These are phyloP conservation scores for Hestina assimilis DNA, from an alignment of 1,140 invertebrate species.

Conservation along the genomic window DNA sequence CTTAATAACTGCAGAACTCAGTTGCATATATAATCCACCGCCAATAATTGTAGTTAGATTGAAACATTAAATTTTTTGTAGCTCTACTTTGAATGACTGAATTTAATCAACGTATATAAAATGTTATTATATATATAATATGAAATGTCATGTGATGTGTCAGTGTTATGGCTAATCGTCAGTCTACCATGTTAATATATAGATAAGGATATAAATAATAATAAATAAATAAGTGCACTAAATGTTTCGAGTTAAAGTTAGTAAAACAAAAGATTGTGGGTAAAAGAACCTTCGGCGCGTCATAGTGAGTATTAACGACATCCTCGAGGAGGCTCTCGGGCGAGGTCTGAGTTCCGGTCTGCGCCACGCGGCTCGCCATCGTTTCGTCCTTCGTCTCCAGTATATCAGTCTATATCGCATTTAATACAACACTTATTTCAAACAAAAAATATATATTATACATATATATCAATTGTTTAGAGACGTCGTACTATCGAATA, in stretches of 20 bases:
- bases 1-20: no score
- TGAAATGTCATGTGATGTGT: no score
- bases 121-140: no score
- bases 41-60: no score
- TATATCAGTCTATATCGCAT: slow-evolving; percentile 40
- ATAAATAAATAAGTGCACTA: no score
- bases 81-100: no score
- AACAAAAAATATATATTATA: background rate
- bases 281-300: slow-evolving; percentile 16
- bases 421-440: background rate
- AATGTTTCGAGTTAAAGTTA: background rate
- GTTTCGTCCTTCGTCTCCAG: slow-evolving; percentile 31
- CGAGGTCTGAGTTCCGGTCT: slow-evolving; percentile 88
- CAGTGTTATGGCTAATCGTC: no score
- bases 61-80: no score
- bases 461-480: background rate
- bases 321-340: slow-evolving; percentile 77
- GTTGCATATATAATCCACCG: no score
- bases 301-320: slow-evolving; percentile 5
- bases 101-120: no score
- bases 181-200: no score
- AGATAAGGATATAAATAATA: no score
- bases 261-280: background rate
- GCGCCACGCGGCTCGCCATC: slow-evolving; percentile 72
- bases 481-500: background rate